phyloP scores from a whole-genome alignment of 2,113 vertebrate species.

The Datnioides undecimradiatus region DNA sequence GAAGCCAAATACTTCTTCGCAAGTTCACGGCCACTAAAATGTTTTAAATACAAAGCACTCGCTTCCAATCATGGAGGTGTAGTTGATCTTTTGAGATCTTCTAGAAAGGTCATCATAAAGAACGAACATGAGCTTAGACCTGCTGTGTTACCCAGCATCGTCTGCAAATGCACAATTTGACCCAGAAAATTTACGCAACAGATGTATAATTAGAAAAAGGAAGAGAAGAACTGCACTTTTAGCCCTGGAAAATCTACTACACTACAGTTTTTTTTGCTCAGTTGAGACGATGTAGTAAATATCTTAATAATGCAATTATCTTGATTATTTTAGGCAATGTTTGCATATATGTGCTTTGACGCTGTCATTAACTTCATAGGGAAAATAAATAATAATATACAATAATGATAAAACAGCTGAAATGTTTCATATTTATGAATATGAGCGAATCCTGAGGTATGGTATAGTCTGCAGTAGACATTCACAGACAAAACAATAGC shows the following conservation, averaged over 20 bases:
- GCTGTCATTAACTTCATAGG: neutral
- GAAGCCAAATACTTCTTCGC: neutral
- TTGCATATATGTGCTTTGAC: neutral
- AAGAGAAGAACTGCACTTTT: constrained; percentile 46
- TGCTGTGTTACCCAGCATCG: neutral
- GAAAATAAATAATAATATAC: neutral
- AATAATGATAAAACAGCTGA: neutral
- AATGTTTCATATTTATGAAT: neutral
- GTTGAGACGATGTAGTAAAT: neutral
- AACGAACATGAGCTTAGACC: neutral
- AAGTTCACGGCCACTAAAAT: neutral
- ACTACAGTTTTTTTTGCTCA: neutral
- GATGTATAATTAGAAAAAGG: constrained; percentile 71
- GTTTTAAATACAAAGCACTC: neutral
- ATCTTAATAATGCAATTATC: neutral
- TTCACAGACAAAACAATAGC: neutral
- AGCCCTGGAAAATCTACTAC: neutral
- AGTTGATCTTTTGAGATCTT: neutral
- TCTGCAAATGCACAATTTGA: constrained; percentile 2
- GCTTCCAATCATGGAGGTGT: neutral
- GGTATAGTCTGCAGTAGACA: neutral
- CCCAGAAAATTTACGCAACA: constrained; percentile 60
- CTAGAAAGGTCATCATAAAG: neutral
- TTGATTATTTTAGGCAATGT: neutral
- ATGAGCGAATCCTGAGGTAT: neutral